Conservation (phyloP, 2,888 invertebrate species). For the Pterostichus madidus region DNA sequence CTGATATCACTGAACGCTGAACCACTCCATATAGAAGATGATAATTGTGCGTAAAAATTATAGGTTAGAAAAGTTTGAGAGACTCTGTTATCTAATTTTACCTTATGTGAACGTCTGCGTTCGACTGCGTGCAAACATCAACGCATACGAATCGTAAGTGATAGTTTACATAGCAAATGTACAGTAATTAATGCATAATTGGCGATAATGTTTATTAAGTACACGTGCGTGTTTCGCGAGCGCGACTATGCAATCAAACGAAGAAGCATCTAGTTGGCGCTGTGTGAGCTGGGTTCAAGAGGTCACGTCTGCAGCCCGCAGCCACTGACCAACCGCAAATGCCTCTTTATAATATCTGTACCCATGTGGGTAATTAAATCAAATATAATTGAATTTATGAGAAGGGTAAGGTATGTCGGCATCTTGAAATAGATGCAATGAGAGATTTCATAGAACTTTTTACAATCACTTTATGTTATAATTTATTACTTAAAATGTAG, state of each 20-base stretch:
- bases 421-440: no score
- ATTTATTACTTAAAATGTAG: no score
- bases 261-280: conserved; percentile 11
- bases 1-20: no score
- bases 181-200: conserved; percentile 50
- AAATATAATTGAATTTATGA: conserved; percentile 28
- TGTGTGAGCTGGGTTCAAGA: conserved; percentile 32
- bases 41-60: no score
- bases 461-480: no score
- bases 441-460: no score
- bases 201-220: conserved; percentile 54
- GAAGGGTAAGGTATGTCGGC: conserved; percentile 1
- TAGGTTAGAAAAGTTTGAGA: no score
- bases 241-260: conserved; percentile 16
- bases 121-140: no score
- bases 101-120: no score
- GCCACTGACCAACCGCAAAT: conserved; percentile 3
- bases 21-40: no score
- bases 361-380: conserved; percentile 33
- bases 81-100: no score
- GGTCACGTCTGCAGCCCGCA: conserved; percentile 17
- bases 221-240: conserved; percentile 18
- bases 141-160: neutral
- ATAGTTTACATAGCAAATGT: neutral
- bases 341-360: conserved; percentile 21